Base-by-base conservation (phyloP, 2,888 invertebrate species). In the Drosophila anomalata region DNA sequence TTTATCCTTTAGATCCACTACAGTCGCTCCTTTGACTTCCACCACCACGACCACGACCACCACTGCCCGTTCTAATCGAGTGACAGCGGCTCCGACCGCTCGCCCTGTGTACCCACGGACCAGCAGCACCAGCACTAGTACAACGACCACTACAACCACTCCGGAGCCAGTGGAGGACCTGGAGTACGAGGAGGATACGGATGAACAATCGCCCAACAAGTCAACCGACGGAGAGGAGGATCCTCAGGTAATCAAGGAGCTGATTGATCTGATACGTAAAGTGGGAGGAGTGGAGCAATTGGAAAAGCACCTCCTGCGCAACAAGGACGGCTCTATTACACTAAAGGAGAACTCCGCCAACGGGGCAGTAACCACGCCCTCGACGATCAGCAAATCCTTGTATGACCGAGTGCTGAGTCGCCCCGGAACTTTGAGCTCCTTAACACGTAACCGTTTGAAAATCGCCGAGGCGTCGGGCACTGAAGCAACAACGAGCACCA, bases 281-380 rank as follows among this genome's bases (percentile, higher is more conserved):
- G 95, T 96, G 63, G 97, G 96, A 94, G 97, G 97, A 14, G 94
- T 97, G 1, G 97, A 97, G 88, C 96, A 97, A 87, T 90, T 97
- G 14, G 97, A 97, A 90, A 97, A 95, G 85, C 96, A 96, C 70
- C 91, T 97, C 14, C 91, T 93, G 26, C 88, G 93, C 6, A 93
- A 94, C 77, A 93, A 93, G 8, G 93, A 93, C 31, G 93, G 92
- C 91, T 51, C 93, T 91, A 80, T 91, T 1, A 90, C 93, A 0
- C 90, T 92, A 0, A 89, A 90, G 31, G 93, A 93, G 57, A 86
- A 86, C 61, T 74, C 78, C 0, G 92, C 92, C 0, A 91, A 78
- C 8, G 87, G 91, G 22, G 82, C 81, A 44, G 76, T 90, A 0
- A 90, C 91, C 8, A 95, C 96, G 0, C 94, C 95, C 9, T 92